phyloP scores from a whole-genome alignment of 1,140 invertebrate species.

The Cherax destructor region DNA sequence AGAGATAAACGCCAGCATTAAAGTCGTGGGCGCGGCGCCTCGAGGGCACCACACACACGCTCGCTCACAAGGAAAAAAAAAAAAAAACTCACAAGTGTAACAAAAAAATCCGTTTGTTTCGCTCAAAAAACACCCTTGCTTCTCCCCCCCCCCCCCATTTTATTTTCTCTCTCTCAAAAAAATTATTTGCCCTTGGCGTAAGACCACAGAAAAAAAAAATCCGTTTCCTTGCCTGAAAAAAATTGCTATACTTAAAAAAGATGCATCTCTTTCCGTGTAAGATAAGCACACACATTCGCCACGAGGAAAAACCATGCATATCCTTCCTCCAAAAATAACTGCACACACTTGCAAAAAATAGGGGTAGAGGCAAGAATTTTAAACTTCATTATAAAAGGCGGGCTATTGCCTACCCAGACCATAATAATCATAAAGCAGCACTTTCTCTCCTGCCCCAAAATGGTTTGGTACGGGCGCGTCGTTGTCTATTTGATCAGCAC shows the following conservation, averaged over 20 bases:
- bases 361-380: constrained; percentile 31
- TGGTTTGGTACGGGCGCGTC: neutral
- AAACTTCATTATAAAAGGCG: constrained; percentile 41
- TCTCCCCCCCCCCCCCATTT: too few species aligned
- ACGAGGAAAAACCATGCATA: too few species aligned
- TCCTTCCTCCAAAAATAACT: too few species aligned
- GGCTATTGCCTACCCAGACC: neutral
- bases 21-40: neutral
- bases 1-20: neutral
- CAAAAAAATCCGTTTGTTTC: too few species aligned
- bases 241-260: neutral
- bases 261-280: neutral
- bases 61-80: too few species aligned
- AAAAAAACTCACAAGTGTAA: too few species aligned
- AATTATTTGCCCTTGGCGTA: too few species aligned
- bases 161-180: too few species aligned
- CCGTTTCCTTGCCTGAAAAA: neutral
- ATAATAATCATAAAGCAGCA: constrained; percentile 33
- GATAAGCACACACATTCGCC: neutral
- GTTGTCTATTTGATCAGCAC: constrained; percentile 60
- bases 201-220: too few species aligned
- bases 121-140: too few species aligned
- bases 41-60: too few species aligned
- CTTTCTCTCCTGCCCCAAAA: neutral
- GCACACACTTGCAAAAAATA: constrained; percentile 17